These are phyloP conservation scores for Deilephila elpenor DNA, from an alignment of 2,888 invertebrate genomes.

Conservation along the genomic window DNA sequence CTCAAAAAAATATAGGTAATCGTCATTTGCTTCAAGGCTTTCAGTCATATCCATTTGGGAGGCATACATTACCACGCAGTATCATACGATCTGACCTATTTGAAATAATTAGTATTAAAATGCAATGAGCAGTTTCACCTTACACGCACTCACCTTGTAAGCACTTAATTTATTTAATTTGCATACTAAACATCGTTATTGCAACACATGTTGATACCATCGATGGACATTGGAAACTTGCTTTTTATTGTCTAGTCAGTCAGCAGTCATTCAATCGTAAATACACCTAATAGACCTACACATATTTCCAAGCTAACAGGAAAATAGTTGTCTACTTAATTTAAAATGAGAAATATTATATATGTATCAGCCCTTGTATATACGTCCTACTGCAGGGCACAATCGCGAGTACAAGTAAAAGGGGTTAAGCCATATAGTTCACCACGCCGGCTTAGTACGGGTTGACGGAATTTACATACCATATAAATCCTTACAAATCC, in stretches of 20 bases:
- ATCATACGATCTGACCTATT: constrained; percentile 21
- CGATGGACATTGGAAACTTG: background rate
- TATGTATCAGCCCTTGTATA: too few relatives aligned
- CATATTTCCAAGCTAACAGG: too few relatives aligned
- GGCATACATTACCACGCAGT: background rate
- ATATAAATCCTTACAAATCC: too few relatives aligned
- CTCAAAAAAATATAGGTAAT: background rate
- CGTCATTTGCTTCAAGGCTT: background rate
- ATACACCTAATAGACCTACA: too few relatives aligned
- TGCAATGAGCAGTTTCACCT: constrained; percentile 22
- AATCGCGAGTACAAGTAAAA: too few relatives aligned
- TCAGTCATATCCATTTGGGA: background rate
- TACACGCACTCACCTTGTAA: constrained; percentile 23
- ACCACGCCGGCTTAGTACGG: too few relatives aligned
- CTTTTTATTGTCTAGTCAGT: background rate
- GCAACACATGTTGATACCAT: constrained; percentile 13
- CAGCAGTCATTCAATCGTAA: background rate
- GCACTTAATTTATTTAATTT: constrained; percentile 24
- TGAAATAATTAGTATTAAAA: constrained; percentile 24
- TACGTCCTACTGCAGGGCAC: too few relatives aligned
- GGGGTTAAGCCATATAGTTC: too few relatives aligned
- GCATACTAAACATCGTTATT: constrained; percentile 20
- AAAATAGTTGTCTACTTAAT: too few relatives aligned
- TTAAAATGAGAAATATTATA: too few relatives aligned
- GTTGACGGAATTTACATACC: too few relatives aligned